A percentile compares a stretch with the other conserved stretches of the same genome.
These are phyloP conservation scores for Sitobion miscanthi DNA, from an alignment of 1,140 invertebrate genomes.

Conservation along the genomic window DNA sequence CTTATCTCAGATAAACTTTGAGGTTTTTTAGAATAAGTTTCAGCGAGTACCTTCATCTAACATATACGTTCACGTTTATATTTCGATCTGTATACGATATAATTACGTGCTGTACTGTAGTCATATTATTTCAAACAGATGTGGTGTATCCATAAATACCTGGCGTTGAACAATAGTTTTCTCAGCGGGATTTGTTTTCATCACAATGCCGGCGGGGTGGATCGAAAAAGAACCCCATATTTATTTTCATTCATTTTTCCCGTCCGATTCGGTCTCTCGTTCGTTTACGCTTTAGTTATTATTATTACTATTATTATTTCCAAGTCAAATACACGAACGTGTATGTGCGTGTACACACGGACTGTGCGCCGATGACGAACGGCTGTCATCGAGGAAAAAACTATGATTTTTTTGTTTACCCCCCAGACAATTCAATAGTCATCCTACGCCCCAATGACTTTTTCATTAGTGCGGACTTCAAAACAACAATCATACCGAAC, in stretches of 20 bases:
- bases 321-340: slow-evolving; percentile 40
- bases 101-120: background rate
- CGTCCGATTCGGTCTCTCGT: background rate
- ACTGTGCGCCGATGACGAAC: background rate
- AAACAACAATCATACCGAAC: slow-evolving; percentile 26
- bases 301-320: slow-evolving; percentile 45
- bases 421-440: slow-evolving; percentile 50
- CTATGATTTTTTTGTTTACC: slow-evolving; percentile 25
- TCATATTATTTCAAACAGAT: slow-evolving; percentile 47
- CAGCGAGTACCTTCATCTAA: background rate
- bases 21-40: background rate
- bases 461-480: slow-evolving; percentile 46
- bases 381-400: slow-evolving; percentile 29
- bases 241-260: slow-evolving; percentile 51
- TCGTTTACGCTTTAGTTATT: slow-evolving; percentile 32
- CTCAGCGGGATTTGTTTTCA: slow-evolving; percentile 56
- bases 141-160: slow-evolving; percentile 48
- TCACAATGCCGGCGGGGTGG: slow-evolving; percentile 54
- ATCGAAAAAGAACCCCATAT: slow-evolving; percentile 41
- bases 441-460: slow-evolving; percentile 53
- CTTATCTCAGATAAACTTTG: no score
- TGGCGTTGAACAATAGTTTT: slow-evolving; percentile 35
- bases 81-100: background rate
- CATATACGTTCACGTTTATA: background rate
- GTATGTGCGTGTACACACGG: background rate